Evolutionary conservation across 2,797 vertebrate genomes (phyloP).

Genomic region (Molothrus aeneus): DNA sequence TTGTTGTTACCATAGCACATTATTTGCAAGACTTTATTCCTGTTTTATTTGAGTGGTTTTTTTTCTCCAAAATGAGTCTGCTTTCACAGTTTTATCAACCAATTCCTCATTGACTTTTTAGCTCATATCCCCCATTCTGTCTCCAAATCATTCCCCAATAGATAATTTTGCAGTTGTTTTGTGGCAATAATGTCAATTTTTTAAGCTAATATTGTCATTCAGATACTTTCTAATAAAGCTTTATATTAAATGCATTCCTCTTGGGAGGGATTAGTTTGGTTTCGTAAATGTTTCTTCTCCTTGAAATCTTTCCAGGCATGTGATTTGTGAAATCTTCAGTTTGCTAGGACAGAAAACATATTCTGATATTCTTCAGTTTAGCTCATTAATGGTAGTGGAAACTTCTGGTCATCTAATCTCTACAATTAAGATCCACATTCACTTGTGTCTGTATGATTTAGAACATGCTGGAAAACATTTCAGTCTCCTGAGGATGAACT

Average conservation of each 20-base stretch:
- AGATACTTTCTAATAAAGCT: background rate
- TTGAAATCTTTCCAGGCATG: background rate
- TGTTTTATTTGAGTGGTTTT: background rate
- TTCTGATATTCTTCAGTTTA: background rate
- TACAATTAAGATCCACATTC: background rate
- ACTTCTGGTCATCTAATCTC: slow-evolving; percentile 9
- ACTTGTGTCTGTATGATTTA: slow-evolving; percentile 55
- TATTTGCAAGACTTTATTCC: background rate
- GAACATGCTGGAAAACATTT: slow-evolving; percentile 37
- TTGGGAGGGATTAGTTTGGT: background rate
- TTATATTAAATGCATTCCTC: background rate
- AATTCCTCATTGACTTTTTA: background rate
- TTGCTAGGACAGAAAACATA: background rate
- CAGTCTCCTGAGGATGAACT: slow-evolving; percentile 39
- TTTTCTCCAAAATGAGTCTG: background rate
- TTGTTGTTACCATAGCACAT: background rate
- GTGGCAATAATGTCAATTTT: background rate
- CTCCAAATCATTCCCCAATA: background rate
- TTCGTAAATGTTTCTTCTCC: background rate
- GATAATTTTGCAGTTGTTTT: background rate
- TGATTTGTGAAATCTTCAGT: background rate
- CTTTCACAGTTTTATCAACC: background rate
- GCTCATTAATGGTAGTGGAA: slow-evolving; percentile 30
- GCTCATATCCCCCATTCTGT: rapidly evolving
- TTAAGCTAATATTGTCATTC: background rate